phyloP scores from a whole-genome alignment of 2,888 invertebrate species.

The Meloe dianella region DNA sequence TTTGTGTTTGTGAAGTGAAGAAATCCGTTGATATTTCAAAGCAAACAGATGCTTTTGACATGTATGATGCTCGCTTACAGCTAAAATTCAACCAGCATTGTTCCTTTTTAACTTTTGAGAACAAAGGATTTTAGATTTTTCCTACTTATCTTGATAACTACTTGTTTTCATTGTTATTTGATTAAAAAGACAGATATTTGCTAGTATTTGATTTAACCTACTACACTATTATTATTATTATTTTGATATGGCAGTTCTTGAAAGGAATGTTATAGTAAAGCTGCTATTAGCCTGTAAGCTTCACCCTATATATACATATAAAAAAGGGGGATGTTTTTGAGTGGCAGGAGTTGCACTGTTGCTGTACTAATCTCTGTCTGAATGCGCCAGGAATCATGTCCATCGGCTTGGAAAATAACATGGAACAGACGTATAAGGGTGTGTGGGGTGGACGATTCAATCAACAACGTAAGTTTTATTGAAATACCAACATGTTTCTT shows the following conservation, averaged over 20 bases:
- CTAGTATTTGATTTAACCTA: not conserved
- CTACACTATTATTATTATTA: not conserved
- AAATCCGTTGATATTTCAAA: constrained; percentile 26
- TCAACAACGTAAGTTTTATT: constrained; percentile 9
- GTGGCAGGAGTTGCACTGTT: constrained; percentile 56
- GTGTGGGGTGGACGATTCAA: not conserved
- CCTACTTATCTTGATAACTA: not conserved
- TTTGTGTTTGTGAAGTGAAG: constrained; percentile 15
- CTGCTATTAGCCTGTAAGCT: constrained; percentile 11
- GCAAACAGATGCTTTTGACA: constrained; percentile 44
- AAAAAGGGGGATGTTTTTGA: constrained; percentile 40
- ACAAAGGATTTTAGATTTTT: not conserved
- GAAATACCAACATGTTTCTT: not conserved
- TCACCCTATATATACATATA: not conserved
- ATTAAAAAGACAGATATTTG: not conserved
- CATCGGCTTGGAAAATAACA: constrained; percentile 68
- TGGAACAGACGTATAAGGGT: constrained; percentile 50
- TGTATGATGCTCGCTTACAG: constrained; percentile 41
- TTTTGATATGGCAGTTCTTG: constrained; percentile 1
- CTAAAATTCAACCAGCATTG: constrained; percentile 34
- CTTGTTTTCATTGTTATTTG: not conserved
- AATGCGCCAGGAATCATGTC: constrained; percentile 62
- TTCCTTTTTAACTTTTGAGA: constrained; percentile 22
- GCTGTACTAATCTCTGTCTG: constrained; percentile 55
- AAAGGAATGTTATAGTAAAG: constrained; percentile 15